These are phyloP conservation scores for Dendrolimus punctatus DNA, from an alignment of 1,140 invertebrate genomes.

Conservation along the genomic window DNA sequence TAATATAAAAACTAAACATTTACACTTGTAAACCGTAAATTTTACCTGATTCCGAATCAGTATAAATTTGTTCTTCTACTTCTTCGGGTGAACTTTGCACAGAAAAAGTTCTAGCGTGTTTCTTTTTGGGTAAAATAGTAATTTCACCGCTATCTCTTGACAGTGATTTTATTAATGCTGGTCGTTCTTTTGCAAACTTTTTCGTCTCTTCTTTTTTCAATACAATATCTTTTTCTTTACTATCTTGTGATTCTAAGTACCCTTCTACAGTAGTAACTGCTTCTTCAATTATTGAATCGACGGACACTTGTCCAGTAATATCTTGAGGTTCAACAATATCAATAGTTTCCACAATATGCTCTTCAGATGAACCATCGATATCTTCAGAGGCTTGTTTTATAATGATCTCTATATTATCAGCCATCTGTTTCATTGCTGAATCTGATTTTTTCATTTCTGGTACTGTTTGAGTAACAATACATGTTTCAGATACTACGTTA, in stretches of 20 bases:
- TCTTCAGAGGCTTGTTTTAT: constrained; percentile 67
- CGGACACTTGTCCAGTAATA: constrained; percentile 46
- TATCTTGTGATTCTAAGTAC: constrained; percentile 40
- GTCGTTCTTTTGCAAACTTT: constrained; percentile 43
- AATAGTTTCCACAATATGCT: constrained; percentile 27
- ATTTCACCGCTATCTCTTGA: constrained; percentile 63
- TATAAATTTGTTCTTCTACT: constrained; percentile 71
- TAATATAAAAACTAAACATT: not conserved
- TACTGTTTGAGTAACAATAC: constrained; percentile 17
- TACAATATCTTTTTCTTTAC: constrained; percentile 26
- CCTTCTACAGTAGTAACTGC: constrained; percentile 57
- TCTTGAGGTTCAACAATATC: constrained; percentile 28
- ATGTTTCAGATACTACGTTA: constrained; percentile 9
- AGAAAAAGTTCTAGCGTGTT: constrained; percentile 61
- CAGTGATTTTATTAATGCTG: constrained; percentile 52
- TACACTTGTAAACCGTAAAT: not conserved
- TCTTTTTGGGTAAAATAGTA: constrained; percentile 61
- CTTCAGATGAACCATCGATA: constrained; percentile 53
- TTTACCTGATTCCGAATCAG: constrained; percentile 69
- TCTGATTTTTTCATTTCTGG: constrained; percentile 59
- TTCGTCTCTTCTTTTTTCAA: constrained; percentile 35
- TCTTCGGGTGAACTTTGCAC: constrained; percentile 71
- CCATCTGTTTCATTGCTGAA: constrained; percentile 67
- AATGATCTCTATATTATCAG: constrained; percentile 68
- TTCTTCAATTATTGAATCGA: constrained; percentile 62